Evolutionary conservation across 1,140 invertebrate genomes (phyloP).

Genomic region (Cepaea nemoralis): DNA sequence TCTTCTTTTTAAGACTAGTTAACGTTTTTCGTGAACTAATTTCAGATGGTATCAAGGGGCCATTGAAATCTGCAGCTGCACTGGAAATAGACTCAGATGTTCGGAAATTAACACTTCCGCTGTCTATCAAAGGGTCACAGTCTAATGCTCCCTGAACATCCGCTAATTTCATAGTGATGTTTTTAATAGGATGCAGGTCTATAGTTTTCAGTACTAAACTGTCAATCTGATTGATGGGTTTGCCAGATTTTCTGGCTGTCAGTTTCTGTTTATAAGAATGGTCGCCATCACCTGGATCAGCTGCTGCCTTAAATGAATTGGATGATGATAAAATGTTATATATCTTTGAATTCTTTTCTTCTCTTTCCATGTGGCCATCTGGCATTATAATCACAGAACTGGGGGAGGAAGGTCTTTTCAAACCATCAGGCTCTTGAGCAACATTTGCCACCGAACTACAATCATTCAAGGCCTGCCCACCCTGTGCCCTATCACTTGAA

Average conservation of each 20-base stretch:
- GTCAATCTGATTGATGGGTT: conserved; percentile 13
- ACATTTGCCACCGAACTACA: background rate
- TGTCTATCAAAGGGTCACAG: background rate
- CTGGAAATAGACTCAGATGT: background rate
- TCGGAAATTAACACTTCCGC: background rate
- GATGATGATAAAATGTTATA: background rate
- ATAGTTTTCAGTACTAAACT: conserved; percentile 32
- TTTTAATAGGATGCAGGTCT: conserved; percentile 36
- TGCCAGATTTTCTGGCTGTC: conserved; percentile 39
- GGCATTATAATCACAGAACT: background rate
- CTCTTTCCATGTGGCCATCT: background rate
- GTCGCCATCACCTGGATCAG: background rate
- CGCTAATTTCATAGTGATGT: conserved; percentile 39
- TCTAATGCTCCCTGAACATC: conserved; percentile 36
- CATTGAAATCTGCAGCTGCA: background rate
- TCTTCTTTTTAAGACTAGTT: conserved; percentile 26
- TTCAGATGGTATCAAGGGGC: background rate
- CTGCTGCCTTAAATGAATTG: background rate
- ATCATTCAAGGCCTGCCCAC: background rate
- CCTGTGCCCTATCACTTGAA: background rate
- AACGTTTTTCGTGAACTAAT: background rate
- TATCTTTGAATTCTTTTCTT: background rate
- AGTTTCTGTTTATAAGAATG: conserved; percentile 19
- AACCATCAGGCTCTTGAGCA: background rate
- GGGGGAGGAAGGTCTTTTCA: background rate